A percentile compares a stretch with the other conserved stretches of the same genome.
Evolutionary conservation across 92 coral and sea anemone genomes (phyloP).

Genomic region (Porites divaricata): DNA sequence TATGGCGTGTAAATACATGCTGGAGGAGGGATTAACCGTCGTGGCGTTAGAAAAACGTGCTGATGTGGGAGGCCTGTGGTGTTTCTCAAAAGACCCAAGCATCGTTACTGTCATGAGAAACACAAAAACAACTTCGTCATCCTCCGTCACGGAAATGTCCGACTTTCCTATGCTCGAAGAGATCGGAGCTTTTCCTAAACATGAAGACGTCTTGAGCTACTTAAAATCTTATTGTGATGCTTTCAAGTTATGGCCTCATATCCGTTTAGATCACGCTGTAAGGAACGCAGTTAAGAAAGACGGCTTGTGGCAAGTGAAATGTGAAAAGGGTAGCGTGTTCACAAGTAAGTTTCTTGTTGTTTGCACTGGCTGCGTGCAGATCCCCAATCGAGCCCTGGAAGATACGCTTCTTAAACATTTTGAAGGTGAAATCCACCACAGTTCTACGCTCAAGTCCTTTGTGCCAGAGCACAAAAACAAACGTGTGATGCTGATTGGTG

Average conservation of each 20-base stretch:
- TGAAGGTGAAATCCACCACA: constrained; percentile 71
- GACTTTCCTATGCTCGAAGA: constrained; percentile 85
- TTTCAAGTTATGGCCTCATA: constrained; percentile 67
- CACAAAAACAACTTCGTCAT: constrained; percentile 75
- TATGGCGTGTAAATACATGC: constrained; percentile 73
- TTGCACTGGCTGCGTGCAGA: constrained; percentile 67
- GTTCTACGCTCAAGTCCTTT: constrained; percentile 66
- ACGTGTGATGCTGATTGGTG: constrained; percentile 74
- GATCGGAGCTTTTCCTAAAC: constrained; percentile 84
- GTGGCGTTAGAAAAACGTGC: constrained; percentile 79
- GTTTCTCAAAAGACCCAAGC: constrained; percentile 75
- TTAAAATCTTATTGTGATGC: constrained; percentile 72
- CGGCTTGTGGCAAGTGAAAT: constrained; percentile 65
- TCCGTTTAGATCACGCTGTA: constrained; percentile 63
- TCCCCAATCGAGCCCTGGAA: constrained; percentile 70
- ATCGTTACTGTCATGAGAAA: constrained; percentile 75
- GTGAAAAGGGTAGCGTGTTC: constrained; percentile 61
- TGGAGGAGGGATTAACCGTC: constrained; percentile 69
- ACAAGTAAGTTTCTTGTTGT: constrained; percentile 58
- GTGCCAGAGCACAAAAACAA: constrained; percentile 68
- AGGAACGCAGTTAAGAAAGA: constrained; percentile 51
- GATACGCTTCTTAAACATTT: constrained; percentile 55
- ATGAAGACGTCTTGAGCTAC: constrained; percentile 65
- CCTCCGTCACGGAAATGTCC: constrained; percentile 65
- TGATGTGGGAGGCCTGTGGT: constrained; percentile 82